These are phyloP conservation scores for Cenopis cana DNA, from an alignment of 2,888 invertebrate genomes.

Conservation along the genomic window DNA sequence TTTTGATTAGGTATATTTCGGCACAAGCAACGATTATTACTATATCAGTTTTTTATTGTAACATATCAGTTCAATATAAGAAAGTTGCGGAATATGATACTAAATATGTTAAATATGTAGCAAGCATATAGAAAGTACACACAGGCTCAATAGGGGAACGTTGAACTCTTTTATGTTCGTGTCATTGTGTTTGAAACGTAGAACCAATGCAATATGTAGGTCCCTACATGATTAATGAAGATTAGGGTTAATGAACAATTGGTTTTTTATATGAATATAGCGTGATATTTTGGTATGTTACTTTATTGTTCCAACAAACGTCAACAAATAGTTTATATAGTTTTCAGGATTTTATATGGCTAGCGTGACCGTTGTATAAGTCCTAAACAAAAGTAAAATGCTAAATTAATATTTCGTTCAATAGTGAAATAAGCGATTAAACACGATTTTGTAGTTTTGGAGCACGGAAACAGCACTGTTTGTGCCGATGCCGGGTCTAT, in stretches of 20 bases:
- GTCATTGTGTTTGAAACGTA: constrained; percentile 24
- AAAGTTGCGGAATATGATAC: constrained; percentile 7
- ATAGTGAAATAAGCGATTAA: constrained; percentile 31
- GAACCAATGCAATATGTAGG: background rate
- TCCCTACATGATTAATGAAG: constrained; percentile 17
- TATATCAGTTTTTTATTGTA: background rate
- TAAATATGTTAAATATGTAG: constrained; percentile 17
- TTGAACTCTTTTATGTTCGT: constrained; percentile 49
- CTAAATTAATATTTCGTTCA: constrained; percentile 23
- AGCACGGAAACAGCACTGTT: constrained; percentile 44
- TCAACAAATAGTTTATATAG: background rate
- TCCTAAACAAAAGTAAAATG: constrained; percentile 23
- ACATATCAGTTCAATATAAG: background rate
- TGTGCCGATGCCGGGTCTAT: background rate
- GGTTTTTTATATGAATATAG: background rate
- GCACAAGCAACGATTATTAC: background rate
- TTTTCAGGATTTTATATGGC: constrained; percentile 11
- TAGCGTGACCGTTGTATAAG: constrained; percentile 33
- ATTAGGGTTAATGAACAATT: background rate
- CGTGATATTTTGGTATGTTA: background rate
- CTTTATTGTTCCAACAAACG: constrained; percentile 3
- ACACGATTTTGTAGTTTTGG: constrained; percentile 38
- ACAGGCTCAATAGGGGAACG: constrained; percentile 25
- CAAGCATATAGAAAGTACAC: background rate
- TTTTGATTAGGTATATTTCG: background rate